A percentile compares a stretch with the other conserved stretches of the same genome.
These are phyloP conservation scores for Pogona vitticeps DNA, from an alignment of 2,113 vertebrate species.

Conservation along the genomic window DNA sequence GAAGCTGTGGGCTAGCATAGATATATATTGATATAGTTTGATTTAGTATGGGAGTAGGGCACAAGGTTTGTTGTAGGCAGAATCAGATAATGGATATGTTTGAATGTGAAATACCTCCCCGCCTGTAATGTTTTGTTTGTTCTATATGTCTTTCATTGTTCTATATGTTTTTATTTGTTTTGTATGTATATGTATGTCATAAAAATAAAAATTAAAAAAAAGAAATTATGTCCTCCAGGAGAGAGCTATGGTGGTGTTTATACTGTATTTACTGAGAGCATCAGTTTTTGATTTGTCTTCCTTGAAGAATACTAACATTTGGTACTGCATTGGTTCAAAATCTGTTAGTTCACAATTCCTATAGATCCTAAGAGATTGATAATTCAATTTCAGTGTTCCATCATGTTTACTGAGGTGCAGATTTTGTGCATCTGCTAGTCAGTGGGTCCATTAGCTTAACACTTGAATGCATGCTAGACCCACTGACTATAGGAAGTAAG, in stretches of 20 bases:
- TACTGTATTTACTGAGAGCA: not conserved
- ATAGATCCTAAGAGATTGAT: not conserved
- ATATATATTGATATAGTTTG: too few relatives aligned
- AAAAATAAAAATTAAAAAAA: too few relatives aligned
- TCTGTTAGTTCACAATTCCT: not conserved
- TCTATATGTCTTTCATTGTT: too few relatives aligned
- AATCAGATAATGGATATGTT: too few relatives aligned
- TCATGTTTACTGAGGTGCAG: not conserved
- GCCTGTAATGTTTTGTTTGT: too few relatives aligned
- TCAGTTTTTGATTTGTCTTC: not conserved
- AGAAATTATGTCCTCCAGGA: not conserved
- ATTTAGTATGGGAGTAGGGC: too few relatives aligned
- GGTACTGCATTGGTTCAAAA: not conserved
- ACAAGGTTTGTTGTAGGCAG: too few relatives aligned
- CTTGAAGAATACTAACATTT: not conserved
- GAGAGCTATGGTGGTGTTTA: too few relatives aligned
- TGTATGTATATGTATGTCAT: too few relatives aligned
- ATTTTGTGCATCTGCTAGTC: not conserved
- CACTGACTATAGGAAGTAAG: not conserved
- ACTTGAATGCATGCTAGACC: not conserved
- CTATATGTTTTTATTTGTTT: too few relatives aligned
- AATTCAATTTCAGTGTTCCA: not conserved
- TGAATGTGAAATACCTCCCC: too few relatives aligned
- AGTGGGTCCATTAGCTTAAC: not conserved
- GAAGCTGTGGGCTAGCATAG: too few relatives aligned